Evolutionary conservation across 64 coral and sea anemone genomes (phyloP), one percentile per base, ranked within the genome.

Genomic region (Montipora foliosa): DNA sequence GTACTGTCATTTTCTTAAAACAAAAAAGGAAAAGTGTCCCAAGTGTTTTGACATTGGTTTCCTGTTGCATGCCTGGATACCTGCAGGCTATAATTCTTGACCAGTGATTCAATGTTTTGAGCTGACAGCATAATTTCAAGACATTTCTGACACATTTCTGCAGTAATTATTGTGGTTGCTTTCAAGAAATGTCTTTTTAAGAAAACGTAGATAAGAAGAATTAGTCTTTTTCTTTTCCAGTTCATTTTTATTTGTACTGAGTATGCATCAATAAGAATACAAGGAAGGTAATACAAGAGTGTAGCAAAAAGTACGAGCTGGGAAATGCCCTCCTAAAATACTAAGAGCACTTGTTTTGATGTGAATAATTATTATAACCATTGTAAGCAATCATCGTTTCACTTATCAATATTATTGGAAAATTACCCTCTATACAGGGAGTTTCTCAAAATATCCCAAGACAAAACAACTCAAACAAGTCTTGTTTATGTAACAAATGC

Each of bases 221-320:
- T 29, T 3, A 25, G 47, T 8, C 2, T 14, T 29, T 45, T 67
- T 10, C 70, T 86, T 19, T 86, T 66, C 48, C 67, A 57, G 11
- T 71, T 49, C 46, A 86, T 72, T 71, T 86, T 86, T 51, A 86
- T 50, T 86, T 47, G 82, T 86, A 86, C 82, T 51, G 66, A 86
- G 82, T 86, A 86, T 86, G 82, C 46, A 48, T 67, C 46, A 72
- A 45, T 84, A 84, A 71, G 82, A 86, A 86, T 86, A 72, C 82
- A 86, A 86, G 67, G 9, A 84, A 44, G 68, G 17, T 71, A 71
- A 49, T 86, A 86, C 60, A 84, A 47, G 58, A 47, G 58, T 84
- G 61, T 84, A 67, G 81, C 82, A 86, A 86, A 86, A 86, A 50
- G 66, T 86, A 72, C 13, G 66, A 50, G 62, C 81, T 71, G 49